Base-by-base conservation (phyloP, 1,140 invertebrate species). In the Nylanderia fulva region DNA sequence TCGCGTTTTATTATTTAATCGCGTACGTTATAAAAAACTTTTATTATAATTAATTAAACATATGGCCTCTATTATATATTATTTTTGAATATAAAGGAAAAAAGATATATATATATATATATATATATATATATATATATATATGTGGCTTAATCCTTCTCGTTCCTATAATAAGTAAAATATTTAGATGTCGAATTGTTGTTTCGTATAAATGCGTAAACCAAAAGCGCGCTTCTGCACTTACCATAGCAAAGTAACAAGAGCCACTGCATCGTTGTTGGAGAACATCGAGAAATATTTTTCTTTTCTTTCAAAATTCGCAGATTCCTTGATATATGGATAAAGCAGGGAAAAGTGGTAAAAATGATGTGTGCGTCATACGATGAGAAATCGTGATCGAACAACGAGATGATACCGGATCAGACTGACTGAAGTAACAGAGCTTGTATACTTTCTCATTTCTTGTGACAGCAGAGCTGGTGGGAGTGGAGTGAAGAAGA, bases 401-500 rank as follows among this genome's bases (percentile, higher is more conserved):
- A 39, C 45, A 72, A 56, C 66, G 64, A 84, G 5, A 82, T 18
- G 2, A 42, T n/a, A n/a, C n/a, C 18, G 86, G 69, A 68, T 71
- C 61, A 84, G 77, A 82, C 66, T 82, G 52, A 8, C 74, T 86
- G 84, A 91, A 87, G 90, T 85, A 89, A 89, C 64, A 77, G n/a
- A n/a, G 72, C 79, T 85, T 66, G 56, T 91, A n/a, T n/a, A 93
- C 93, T 93, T 93, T 93, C 92, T 92, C 90, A 88, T 92, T 91
- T 90, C 88, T 90, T 54, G 8, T 36, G 64, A 75, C 56, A 33
- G n/a, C n/a, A 77, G 21, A 27, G 3, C 71, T 90, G 87, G 92
- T 90, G 91, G 90, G 91, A 89, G 86, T 33, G 52, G 42, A n/a
- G n/a, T n/a, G n/a, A 75, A 33, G 29, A n/a, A 85, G 86, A 91